Percentiles rank a stretch among this genome's conserved stretches.
phyloP scores from a whole-genome alignment of 2,888 invertebrate species.

The Pandemis heparana region DNA sequence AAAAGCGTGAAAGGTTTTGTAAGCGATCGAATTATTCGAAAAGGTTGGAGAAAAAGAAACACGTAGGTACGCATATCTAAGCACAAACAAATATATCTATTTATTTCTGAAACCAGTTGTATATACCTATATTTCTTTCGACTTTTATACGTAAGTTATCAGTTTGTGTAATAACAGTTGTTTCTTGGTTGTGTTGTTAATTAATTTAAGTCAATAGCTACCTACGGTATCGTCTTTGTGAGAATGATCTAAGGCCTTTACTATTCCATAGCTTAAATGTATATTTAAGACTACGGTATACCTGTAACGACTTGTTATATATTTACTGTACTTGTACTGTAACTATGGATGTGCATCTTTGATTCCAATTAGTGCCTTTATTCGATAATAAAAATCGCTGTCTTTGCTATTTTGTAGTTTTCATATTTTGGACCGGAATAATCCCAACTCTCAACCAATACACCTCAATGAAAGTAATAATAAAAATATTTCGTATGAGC shows the following conservation, averaged over 20 bases:
- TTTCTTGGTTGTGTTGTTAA: neutral
- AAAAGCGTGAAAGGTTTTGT: too few relatives aligned
- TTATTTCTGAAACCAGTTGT: neutral
- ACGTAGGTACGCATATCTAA: too few relatives aligned
- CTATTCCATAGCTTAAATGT: neutral
- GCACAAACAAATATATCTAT: neutral
- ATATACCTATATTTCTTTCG: too few relatives aligned
- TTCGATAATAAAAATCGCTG: conserved; percentile 31
- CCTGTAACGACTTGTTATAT: conserved; percentile 2
- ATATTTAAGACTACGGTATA: neutral
- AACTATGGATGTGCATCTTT: conserved; percentile 20
- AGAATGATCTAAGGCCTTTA: neutral
- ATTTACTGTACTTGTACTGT: conserved; percentile 12
- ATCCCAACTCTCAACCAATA: too few relatives aligned
- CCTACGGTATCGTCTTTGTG: neutral
- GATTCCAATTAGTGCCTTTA: conserved; percentile 38
- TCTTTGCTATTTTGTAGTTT: neutral
- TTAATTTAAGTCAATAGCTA: neutral
- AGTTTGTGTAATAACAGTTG: neutral
- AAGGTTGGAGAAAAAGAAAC: too few relatives aligned
- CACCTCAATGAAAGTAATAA: too few relatives aligned
- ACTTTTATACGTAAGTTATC: too few relatives aligned
- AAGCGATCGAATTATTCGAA: too few relatives aligned
- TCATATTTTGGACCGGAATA: neutral
- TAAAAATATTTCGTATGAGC: too few relatives aligned